Evolutionary conservation across 2,113 vertebrate species (phyloP).

Genomic region (Balaeniceps rex): DNA sequence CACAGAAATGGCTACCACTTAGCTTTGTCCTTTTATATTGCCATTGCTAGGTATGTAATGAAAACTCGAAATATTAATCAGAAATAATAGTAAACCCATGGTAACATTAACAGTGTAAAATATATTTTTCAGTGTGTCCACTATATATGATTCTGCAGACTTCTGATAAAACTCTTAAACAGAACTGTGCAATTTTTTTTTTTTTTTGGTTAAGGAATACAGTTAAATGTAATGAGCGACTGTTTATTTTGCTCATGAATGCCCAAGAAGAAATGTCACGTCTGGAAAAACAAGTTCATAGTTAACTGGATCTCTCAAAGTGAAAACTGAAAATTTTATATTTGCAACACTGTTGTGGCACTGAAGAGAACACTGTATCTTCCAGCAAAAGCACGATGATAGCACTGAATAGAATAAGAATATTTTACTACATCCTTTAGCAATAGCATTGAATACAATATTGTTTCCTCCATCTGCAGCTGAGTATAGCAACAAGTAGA

Average conservation of each 20-base stretch:
- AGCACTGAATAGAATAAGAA: background rate
- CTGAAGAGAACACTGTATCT: background rate
- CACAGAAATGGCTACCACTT: background rate
- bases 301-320: background rate
- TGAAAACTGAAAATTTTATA: background rate
- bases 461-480: background rate
- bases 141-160: background rate
- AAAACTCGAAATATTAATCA: background rate
- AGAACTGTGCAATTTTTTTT: background rate
- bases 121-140: background rate
- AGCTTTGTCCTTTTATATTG: background rate
- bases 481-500: background rate
- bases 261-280: background rate
- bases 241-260: background rate
- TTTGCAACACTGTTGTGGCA: background rate
- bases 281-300: background rate
- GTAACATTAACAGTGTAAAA: background rate
- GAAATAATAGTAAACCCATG: background rate
- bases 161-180: background rate
- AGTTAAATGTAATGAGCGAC: background rate
- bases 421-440: background rate
- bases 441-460: background rate
- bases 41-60: background rate
- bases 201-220: background rate
- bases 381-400: background rate